phyloP scores from a whole-genome alignment of 2,888 invertebrate genomes.

The Callyntrura sp. region DNA sequence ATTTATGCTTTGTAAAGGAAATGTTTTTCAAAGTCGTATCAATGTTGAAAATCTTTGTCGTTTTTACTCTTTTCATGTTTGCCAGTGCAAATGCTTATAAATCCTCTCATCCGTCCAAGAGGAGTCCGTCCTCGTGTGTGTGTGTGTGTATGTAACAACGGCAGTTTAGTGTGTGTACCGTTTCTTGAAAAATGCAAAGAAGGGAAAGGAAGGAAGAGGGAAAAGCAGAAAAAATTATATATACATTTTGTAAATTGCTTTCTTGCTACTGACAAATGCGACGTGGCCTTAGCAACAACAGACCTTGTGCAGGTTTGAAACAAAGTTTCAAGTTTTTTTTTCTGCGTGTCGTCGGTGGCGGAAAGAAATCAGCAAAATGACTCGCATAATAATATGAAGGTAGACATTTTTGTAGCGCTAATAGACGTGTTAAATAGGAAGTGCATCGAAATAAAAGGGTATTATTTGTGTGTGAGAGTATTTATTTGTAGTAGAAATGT shows the following conservation, averaged over 20 bases:
- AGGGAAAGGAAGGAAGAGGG: not conserved
- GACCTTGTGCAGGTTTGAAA: constrained; percentile 10
- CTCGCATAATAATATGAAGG: too few species aligned
- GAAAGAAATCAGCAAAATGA: constrained; percentile 23
- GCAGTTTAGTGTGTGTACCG: not conserved
- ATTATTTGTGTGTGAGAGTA: not conserved
- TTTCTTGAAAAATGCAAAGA: not conserved
- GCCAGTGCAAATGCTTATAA: not conserved
- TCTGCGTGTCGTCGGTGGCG: not conserved
- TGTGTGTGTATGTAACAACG: not conserved
- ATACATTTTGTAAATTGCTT: not conserved
- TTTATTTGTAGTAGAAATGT: not conserved
- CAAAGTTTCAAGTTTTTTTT: too few species aligned
- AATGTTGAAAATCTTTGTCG: not conserved
- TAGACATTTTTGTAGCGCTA: not conserved
- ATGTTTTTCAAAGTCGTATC: too few species aligned
- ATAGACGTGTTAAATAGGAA: constrained; percentile 39
- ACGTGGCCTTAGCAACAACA: not conserved
- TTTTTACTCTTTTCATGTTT: not conserved
- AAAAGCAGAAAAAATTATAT: not conserved
- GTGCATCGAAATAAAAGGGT: not conserved
- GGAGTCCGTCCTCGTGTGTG: not conserved
- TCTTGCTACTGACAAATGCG: too few species aligned
- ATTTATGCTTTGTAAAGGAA: too few species aligned
- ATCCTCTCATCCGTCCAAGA: too few species aligned